Conservation (phyloP, 2,797 vertebrate genomes). For the Tapirus indicus region DNA sequence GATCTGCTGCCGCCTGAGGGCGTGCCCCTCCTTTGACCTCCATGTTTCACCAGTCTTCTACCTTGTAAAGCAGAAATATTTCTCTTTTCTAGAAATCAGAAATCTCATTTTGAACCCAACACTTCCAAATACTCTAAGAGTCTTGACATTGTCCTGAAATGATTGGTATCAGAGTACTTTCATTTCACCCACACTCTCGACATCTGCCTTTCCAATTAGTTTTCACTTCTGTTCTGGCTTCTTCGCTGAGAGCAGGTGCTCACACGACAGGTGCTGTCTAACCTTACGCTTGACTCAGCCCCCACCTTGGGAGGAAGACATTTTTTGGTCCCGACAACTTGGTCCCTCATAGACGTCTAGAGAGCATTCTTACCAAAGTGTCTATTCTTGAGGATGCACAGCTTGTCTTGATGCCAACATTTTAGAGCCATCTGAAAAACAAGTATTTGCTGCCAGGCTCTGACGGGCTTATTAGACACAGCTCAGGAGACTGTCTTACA, state of each 20-base stretch:
- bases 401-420: neutral
- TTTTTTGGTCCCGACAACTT: neutral
- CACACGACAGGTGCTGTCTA: too few species aligned
- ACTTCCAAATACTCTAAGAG: neutral
- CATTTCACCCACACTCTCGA: neutral
- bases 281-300: neutral
- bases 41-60: neutral
- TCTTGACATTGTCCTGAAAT: neutral
- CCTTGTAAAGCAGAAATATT: neutral
- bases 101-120: neutral
- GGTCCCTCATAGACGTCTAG: neutral
- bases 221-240: neutral
- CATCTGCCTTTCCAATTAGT: neutral
- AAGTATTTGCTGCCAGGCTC: neutral
- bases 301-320: neutral
- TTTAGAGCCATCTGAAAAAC: neutral
- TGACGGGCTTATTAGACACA: rapidly evolving
- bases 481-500: neutral
- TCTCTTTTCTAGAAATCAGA: neutral
- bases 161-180: neutral
- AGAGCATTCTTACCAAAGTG: neutral
- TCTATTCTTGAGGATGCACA: neutral
- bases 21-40: too few species aligned
- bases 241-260: neutral
- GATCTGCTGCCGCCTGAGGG: rapidly evolving